phyloP scores from a whole-genome alignment of 37 sponge, comb jelly and placozoan genomes.

The Halisarca cf. caerulea region DNA sequence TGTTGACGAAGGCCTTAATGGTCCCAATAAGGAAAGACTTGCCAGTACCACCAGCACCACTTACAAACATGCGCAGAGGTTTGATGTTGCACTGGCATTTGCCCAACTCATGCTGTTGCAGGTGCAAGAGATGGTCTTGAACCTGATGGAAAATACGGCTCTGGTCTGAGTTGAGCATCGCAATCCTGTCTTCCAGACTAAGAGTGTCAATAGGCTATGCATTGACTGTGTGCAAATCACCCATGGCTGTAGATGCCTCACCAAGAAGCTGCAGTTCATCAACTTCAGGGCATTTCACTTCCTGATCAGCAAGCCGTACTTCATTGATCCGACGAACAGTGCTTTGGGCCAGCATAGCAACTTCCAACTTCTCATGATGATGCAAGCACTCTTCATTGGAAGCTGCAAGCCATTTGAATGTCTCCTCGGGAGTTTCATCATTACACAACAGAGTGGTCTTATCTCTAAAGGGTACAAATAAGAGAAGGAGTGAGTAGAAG shows the following conservation, averaged over 20 bases:
- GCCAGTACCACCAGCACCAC: slow-evolving; percentile 63
- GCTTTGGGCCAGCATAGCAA: background rate
- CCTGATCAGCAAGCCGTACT: background rate
- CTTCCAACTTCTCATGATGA: background rate
- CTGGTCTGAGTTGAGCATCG: slow-evolving; percentile 32
- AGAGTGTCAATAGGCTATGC: background rate
- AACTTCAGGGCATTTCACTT: background rate
- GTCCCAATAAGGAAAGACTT: slow-evolving; percentile 59
- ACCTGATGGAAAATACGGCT: slow-evolving; percentile 10
- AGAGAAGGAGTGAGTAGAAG: slow-evolving; percentile 41
- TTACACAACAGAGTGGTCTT: background rate
- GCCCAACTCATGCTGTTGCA: background rate
- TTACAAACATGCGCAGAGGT: slow-evolving; percentile 42
- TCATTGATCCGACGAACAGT: background rate
- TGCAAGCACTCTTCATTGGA: background rate
- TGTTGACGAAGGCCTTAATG: slow-evolving; percentile 15
- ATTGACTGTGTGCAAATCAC: background rate
- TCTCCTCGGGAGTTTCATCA: slow-evolving; percentile 19
- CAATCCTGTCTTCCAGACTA: slow-evolving; percentile 2
- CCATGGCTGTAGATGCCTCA: slow-evolving; percentile 19
- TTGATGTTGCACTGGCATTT: background rate
- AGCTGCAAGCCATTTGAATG: background rate
- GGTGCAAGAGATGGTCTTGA: slow-evolving; percentile 9
- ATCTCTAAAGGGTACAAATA: slow-evolving; percentile 45
- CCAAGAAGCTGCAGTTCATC: slow-evolving; percentile 8